phyloP scores from a whole-genome alignment of 2,797 vertebrate species.

The Poeciliopsis paucimaculata region DNA sequence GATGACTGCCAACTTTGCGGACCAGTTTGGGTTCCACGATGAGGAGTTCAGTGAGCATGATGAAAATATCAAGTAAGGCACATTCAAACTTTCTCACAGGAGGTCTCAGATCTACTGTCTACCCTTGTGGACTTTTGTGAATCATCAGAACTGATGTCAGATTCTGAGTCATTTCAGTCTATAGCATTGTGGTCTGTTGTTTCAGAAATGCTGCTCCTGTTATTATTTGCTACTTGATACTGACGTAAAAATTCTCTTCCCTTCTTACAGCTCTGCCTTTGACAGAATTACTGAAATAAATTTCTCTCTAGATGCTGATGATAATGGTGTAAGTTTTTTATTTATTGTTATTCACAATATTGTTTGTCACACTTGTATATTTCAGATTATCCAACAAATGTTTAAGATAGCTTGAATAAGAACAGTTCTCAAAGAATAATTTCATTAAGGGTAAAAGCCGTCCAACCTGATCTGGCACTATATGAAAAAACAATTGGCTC shows the following conservation, averaged over 20 bases:
- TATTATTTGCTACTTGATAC: not conserved
- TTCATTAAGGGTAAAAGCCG: not conserved
- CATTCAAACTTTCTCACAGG: not conserved
- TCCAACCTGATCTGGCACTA: no score
- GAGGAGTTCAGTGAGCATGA: conserved; percentile 98
- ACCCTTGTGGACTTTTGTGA: not conserved
- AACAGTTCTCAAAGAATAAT: not conserved
- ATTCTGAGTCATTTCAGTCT: not conserved
- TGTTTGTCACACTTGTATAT: not conserved
- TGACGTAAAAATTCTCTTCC: not conserved
- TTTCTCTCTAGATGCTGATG: conserved; percentile 93
- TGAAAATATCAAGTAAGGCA: conserved; percentile 91
- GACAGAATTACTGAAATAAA: conserved; percentile 96
- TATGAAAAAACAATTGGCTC: no score
- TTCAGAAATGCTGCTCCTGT: not conserved
- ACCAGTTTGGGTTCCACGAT: conserved; percentile 98
- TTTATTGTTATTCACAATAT: not conserved
- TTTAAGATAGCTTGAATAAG: not conserved
- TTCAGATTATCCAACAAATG: not conserved
- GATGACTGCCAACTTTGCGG: conserved; percentile 96
- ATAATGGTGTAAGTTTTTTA: conserved; percentile 90
- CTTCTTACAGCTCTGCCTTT: conserved; percentile 88
- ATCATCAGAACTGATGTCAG: not conserved
- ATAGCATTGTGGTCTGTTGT: not conserved
- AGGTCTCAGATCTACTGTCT: not conserved